Evolutionary conservation across 2,113 vertebrate species (phyloP).

Genomic region (Aix galericulata): DNA sequence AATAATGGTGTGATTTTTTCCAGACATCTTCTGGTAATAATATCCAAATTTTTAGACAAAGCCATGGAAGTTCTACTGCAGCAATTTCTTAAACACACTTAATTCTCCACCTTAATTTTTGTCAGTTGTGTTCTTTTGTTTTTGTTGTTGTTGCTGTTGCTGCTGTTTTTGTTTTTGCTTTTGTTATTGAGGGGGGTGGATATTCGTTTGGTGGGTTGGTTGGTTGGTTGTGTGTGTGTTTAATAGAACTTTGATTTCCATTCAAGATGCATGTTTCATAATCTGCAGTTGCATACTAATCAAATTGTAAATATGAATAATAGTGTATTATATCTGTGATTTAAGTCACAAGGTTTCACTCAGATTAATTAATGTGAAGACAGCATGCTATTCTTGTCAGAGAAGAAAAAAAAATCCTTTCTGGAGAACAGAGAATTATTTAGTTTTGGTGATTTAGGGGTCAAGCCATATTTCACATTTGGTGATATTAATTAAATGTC

Average conservation of each 20-base stretch:
- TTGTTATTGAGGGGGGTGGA: accelerated
- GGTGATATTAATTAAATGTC: neutral
- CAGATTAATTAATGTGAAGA: neutral
- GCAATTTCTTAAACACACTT: neutral
- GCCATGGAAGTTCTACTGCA: neutral
- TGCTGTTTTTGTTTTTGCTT: neutral
- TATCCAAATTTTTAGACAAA: neutral
- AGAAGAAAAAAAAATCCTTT: neutral
- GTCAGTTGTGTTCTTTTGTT: neutral
- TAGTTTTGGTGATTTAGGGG: neutral
- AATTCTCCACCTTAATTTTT: neutral
- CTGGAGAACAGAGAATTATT: neutral
- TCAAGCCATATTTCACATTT: neutral
- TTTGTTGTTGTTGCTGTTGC: neutral
- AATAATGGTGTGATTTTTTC: neutral
- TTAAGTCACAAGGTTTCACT: neutral
- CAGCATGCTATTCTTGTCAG: neutral
- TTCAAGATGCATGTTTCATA: neutral
- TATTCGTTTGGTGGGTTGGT: neutral
- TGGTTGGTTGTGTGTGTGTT: neutral
- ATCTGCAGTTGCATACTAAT: neutral
- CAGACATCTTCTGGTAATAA: neutral
- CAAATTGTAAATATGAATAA: neutral
- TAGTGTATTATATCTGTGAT: neutral
- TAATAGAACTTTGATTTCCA: neutral